Evolutionary conservation across 2,113 vertebrate species (phyloP), one percentile per base, ranked within the genome.

Genomic region (Hyla sarda): DNA sequence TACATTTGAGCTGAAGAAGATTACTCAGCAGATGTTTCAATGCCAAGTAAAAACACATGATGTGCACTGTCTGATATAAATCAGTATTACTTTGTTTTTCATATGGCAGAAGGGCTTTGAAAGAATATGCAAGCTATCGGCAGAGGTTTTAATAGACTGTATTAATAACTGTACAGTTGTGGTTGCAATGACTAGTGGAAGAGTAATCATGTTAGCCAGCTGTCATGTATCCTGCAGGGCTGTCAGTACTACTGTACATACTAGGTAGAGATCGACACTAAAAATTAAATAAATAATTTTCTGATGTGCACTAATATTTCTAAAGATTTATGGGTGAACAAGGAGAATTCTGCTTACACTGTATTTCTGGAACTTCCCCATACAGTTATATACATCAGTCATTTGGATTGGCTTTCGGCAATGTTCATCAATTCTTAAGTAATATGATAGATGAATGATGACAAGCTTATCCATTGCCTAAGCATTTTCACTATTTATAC

Each of bases 81-180:
- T 86, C 75, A 86, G 54, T 71, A 86, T 71, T 54, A 79, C 84
- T 86, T 85, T 86, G 50, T 86, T 86, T 48, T 83, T 58, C 52
- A 71, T 83, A 25, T 41, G 69, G 82, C 69, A 71, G 67, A 32
- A 83, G 82, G 69, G 50, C 69, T 71, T 82, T 83, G 45, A 28
- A 41, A 41, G 47, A 71, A 54, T 82, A 71, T 34, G 62, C 47
- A 82, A 25, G 25, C 45, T 3, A 72, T 52, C 81, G 54, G 58
- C 75, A 67, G 67, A 60, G 58, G 74, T 67, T 85, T 69, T 67
- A 77, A 67, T 78, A 50, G 41, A 30, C 37, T 79, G 21, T 80
- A 58, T 56, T 71, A 71, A 71, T 72, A 80, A 71, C 34, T 71
- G 34, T 58, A 69, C 47, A 86, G 62, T 79, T 54, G 48, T 37